Evolutionary conservation across 2,797 vertebrate species (phyloP).

Genomic region (Peromyscus nudipes): DNA sequence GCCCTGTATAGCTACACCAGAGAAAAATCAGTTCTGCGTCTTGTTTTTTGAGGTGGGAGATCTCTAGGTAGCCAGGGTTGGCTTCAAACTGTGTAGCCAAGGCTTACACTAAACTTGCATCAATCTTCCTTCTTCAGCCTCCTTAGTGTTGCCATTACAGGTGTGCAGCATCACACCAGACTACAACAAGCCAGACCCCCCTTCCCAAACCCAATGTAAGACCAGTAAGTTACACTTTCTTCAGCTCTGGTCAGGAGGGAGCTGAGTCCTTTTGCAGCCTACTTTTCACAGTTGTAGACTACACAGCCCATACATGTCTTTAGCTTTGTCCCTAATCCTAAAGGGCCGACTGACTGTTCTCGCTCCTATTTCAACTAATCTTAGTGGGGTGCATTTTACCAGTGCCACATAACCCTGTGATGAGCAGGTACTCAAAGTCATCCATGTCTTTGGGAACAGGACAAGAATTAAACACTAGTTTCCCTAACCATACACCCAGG

Average conservation of each 20-base stretch:
- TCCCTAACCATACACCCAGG: background rate
- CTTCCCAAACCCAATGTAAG: background rate
- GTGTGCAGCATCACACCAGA: background rate
- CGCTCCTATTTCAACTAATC: background rate
- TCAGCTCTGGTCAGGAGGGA: constrained; percentile 7
- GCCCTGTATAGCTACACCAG: background rate
- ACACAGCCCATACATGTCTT: background rate
- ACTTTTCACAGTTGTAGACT: background rate
- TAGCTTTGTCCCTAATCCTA: background rate
- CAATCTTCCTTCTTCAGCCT: background rate
- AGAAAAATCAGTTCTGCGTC: background rate
- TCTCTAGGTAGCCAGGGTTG: background rate
- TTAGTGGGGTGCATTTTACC: background rate
- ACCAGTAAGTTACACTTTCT: background rate
- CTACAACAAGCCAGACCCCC: background rate
- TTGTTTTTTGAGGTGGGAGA: background rate
- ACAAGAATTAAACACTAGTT: background rate
- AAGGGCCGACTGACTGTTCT: background rate
- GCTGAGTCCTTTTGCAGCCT: background rate
- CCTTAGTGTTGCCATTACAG: background rate
- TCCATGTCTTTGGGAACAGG: background rate
- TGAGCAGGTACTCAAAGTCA: background rate
- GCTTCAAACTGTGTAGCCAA: background rate
- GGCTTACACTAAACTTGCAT: background rate
- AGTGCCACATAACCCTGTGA: background rate